These are phyloP conservation scores for Gadopsis marmoratus DNA, from an alignment of 2,797 vertebrate species.

Conservation along the genomic window DNA sequence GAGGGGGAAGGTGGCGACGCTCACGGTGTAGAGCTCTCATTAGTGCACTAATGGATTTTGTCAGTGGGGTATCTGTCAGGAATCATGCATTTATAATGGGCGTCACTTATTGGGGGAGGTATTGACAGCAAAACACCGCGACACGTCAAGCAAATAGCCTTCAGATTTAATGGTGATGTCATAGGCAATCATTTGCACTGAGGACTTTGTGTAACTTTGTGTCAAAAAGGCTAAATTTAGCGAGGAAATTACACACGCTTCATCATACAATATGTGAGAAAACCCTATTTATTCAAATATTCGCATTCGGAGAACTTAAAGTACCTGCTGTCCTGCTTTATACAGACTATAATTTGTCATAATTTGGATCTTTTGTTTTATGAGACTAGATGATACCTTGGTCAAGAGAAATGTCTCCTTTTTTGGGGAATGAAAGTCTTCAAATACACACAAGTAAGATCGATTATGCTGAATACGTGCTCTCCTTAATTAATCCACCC, in stretches of 20 bases:
- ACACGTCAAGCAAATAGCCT: constrained; percentile 55
- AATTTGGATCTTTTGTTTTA: constrained; percentile 53
- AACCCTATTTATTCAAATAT: constrained; percentile 34
- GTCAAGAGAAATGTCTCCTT: constrained; percentile 36
- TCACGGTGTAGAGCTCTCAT: constrained; percentile 51
- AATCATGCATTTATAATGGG: constrained; percentile 75
- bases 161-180: constrained; percentile 66
- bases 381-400: constrained; percentile 43
- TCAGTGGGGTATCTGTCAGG: constrained; percentile 75
- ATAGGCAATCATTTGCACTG: constrained; percentile 60
- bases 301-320: constrained; percentile 35
- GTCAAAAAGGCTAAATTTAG: constrained; percentile 19
- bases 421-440: constrained; percentile 31
- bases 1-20: constrained; percentile 25
- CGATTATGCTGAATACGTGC: constrained; percentile 59
- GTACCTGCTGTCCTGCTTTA: constrained; percentile 42
- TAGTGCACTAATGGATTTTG: constrained; percentile 80
- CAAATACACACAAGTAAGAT: constrained; percentile 46
- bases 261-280: not conserved
- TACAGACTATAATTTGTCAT: constrained; percentile 41
- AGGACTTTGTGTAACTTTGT: constrained; percentile 21
- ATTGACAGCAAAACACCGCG: constrained; percentile 71
- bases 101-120: constrained; percentile 62
- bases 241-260: not conserved
- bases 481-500: constrained; percentile 49